Evolutionary conservation across 2,113 vertebrate genomes (phyloP).

Genomic region (Drymodes brunneopygia): DNA sequence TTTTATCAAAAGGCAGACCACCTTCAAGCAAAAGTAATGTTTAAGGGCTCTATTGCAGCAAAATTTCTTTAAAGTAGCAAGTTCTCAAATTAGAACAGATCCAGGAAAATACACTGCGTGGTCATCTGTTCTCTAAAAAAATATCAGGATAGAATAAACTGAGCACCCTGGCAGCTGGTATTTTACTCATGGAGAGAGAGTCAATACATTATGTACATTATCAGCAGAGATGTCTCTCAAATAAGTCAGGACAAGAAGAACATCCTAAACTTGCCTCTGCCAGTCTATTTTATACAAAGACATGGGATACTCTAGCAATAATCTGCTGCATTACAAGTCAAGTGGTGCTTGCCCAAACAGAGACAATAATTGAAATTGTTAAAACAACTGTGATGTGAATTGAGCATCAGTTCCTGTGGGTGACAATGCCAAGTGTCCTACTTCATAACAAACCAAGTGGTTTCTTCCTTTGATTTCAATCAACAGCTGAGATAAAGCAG

Average conservation of each 20-base stretch:
- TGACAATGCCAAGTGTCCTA: neutral
- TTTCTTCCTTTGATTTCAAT: neutral
- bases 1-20: neutral
- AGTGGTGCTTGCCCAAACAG: neutral
- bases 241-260: neutral
- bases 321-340: neutral
- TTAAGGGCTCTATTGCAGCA: neutral
- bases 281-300: neutral
- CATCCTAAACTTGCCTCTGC: neutral
- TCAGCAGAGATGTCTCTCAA: neutral
- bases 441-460: neutral
- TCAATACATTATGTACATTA: neutral
- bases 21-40: neutral
- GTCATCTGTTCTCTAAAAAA: neutral
- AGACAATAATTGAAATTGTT: neutral
- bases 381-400: neutral
- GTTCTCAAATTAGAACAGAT: neutral
- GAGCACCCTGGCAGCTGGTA: neutral
- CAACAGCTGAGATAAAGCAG: neutral
- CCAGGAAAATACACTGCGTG: neutral
- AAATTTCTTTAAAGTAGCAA: neutral
- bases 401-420: neutral
- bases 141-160: neutral
- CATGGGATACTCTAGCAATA: neutral
- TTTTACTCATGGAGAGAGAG: neutral